These are phyloP conservation scores for Tringa solitaria DNA, from an alignment of 2,113 vertebrate genomes.

Conservation along the genomic window DNA sequence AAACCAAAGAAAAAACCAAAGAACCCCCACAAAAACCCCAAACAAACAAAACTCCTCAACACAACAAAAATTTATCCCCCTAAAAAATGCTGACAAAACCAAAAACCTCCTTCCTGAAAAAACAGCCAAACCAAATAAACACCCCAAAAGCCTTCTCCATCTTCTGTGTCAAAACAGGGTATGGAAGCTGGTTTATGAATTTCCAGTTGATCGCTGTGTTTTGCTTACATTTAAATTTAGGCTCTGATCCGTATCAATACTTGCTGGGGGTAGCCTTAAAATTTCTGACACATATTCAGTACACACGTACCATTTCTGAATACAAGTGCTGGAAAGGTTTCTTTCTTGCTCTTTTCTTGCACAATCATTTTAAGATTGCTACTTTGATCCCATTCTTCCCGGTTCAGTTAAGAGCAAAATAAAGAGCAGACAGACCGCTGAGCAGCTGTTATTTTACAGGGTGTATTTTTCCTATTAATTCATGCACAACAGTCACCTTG, in stretches of 20 bases:
- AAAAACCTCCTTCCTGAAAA: rapidly evolving
- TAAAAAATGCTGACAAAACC: neutral
- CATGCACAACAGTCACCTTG: neutral
- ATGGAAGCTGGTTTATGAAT: neutral
- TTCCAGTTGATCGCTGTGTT: neutral
- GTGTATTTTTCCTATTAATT: neutral
- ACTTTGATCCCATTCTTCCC: neutral
- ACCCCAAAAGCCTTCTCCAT: neutral
- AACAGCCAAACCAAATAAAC: rapidly evolving
- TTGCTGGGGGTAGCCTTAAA: neutral
- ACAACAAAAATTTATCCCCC: neutral
- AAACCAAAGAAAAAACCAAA: neutral
- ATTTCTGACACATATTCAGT: neutral
- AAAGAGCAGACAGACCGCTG: neutral
- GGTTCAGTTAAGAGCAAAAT: neutral
- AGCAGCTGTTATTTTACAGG: neutral
- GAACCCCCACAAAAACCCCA: neutral
- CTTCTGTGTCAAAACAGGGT: neutral
- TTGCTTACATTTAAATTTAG: neutral
- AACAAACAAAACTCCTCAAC: neutral
- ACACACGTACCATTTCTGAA: neutral
- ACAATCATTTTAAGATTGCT: neutral
- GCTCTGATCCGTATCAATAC: neutral
- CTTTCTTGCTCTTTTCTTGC: neutral
- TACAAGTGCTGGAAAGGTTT: neutral